Base-by-base conservation (phyloP, 2,888 invertebrate genomes). In the Spisula solida region DNA sequence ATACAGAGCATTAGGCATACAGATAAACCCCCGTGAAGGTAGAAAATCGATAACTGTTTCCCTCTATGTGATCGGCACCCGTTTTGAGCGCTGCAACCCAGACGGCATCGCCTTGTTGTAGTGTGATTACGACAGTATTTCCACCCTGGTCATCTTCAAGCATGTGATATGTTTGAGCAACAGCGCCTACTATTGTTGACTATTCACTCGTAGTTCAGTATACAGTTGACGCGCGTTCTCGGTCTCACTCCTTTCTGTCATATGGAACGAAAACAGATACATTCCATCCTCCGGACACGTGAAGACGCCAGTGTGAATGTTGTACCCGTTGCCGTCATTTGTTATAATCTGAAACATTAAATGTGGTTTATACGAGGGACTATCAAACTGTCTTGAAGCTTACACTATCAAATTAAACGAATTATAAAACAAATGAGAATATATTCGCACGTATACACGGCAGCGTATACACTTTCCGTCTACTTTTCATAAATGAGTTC, bases 321-420 rank as follows among this genome's bases (percentile, higher is more conserved):
- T 86, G 81, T 80, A 86, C 12, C 81, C 80, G 31, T 86, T 81
- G 8, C 86, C 86, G 18, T 80, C 86, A 20, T 86, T 86, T 56
- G 48, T 86, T 2, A 86, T 56, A 51, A 86, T 48, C 86, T 86
- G 20, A 80, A 85, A 78, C 78, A 93, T 94, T n/a, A n/a, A n/a
- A n/a, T n/a, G n/a, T n/a, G n/a, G n/a, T n/a, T n/a, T n/a, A n/a
- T n/a, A n/a, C n/a, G n/a, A n/a, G n/a, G n/a, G n/a, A n/a, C n/a
- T n/a, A n/a, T n/a, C n/a, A n/a, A n/a, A n/a, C n/a, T n/a, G n/a
- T n/a, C n/a, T n/a, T n/a, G n/a, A n/a, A n/a, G n/a, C n/a, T n/a
- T n/a, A n/a, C n/a, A n/a, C n/a, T n/a, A n/a, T n/a, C n/a, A n/a
- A n/a, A n/a, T n/a, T n/a, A n/a, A n/a, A n/a, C n/a, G n/a, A n/a